Evolutionary conservation across 2,888 invertebrate species (phyloP), one percentile per base, ranked within the genome.

Genomic region (Chloromyia formosa): DNA sequence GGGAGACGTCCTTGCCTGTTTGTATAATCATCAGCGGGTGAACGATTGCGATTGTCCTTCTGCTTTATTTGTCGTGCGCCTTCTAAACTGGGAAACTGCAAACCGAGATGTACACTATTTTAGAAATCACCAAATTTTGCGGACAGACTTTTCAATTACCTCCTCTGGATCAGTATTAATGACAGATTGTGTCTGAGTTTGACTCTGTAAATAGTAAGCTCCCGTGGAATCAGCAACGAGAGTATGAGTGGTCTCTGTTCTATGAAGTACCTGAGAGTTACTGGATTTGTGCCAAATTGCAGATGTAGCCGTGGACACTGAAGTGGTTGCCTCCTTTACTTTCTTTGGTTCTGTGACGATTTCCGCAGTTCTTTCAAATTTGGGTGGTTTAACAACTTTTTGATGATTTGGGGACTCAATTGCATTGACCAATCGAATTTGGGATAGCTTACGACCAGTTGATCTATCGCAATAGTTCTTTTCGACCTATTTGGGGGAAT

Each of bases 351-450:
- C 20, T 18, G 20, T 4, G 5, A 12, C 42, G 12, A 9, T 42
- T 12, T 54, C 54, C 16, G 0, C n/a, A 16, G 5, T 16, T 54
- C 16, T 54, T 54, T 54, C 54, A n/a, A n/a, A n/a, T n/a, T n/a
- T n/a, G n/a, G n/a, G n/a, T n/a, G n/a, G n/a, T n/a, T n/a, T n/a
- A n/a, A n/a, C n/a, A 54, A 12, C 5, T 42, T 42, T 42, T 12
- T 9, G 5, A 9, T 42, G 14, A 49, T 49, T 49, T 42, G 12
- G 10, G 20, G 49, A n/a, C 18, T 35, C 16, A 71, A 27, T 71
- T 7, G 71, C 56, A 58, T 71, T 58, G 12, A 71, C 42, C 18
- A 71, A 20, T 1, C 56, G 56, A 20, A 71, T 58, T 56, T 56
- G 35, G 1, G 71, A 56, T 7, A 18, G 14, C 18, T 40, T 71